A percentile compares a stretch with the other conserved stretches of the same genome.
Conservation (phyloP, 2,113 vertebrate species). For the Cyprinodon tularosa region DNA sequence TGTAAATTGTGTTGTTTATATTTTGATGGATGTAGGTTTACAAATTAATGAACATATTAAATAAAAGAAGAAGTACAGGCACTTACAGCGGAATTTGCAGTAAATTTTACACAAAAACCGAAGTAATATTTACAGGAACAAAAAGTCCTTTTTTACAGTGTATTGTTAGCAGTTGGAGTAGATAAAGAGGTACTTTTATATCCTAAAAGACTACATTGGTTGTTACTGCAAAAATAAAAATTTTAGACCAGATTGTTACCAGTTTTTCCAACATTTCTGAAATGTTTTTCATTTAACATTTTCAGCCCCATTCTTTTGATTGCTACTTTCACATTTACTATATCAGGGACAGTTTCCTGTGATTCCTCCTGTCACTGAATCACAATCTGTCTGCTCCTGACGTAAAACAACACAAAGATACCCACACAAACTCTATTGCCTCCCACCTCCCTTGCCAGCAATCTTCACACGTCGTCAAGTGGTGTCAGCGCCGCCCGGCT, state of each 20-base stretch:
- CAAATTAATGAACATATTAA: too few relatives aligned
- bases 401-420: conserved; percentile 1
- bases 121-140: too few relatives aligned
- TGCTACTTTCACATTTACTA: not conserved
- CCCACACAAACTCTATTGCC: not conserved
- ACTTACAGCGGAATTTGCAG: too few relatives aligned
- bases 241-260: not conserved
- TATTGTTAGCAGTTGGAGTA: not conserved
- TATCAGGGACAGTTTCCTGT: not conserved
- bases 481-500: conserved; percentile 8
- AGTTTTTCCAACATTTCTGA: not conserved
- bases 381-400: conserved; percentile 9
- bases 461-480: conserved; percentile 3
- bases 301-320: not conserved
- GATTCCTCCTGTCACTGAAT: conserved; percentile 7
- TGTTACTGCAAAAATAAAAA: not conserved
- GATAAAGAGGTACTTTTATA: not conserved
- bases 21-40: too few relatives aligned
- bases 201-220: not conserved
- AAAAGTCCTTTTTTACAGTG: too few relatives aligned
- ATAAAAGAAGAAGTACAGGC: too few relatives aligned
- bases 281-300: not conserved
- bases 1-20: too few relatives aligned
- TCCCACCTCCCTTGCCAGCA: not conserved
- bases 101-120: too few relatives aligned